These are phyloP conservation scores for Phoxinus phoxinus DNA, from an alignment of 2,113 vertebrate species.

Conservation along the genomic window DNA sequence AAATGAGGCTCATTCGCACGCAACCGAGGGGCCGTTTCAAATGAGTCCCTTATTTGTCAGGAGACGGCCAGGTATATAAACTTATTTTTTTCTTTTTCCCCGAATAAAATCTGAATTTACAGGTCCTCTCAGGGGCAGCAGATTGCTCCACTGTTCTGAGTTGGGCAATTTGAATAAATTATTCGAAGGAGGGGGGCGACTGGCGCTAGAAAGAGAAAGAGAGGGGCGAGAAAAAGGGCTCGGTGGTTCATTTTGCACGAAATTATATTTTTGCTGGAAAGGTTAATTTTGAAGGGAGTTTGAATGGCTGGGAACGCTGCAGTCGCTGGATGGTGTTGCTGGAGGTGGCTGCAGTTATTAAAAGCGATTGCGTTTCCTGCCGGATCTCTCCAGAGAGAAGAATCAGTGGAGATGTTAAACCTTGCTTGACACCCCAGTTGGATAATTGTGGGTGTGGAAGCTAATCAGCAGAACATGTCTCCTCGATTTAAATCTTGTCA, in stretches of 20 bases:
- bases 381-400: constrained; percentile 99
- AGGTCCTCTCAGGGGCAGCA: constrained; percentile 92
- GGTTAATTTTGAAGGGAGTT: constrained; percentile 99
- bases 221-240: constrained; percentile 82
- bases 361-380: constrained; percentile 99
- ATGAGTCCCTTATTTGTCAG: constrained; percentile 96
- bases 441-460: constrained; percentile 99
- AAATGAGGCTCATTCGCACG: constrained; percentile 81
- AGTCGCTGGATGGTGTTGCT: constrained; percentile 86
- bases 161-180: constrained; percentile 99
- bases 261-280: constrained; percentile 99
- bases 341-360: constrained; percentile 99
- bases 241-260: constrained; percentile 99
- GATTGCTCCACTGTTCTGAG: constrained; percentile 99
- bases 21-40: constrained; percentile 78
- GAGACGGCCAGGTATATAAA: constrained; percentile 95
- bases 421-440: constrained; percentile 99
- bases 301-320: constrained; percentile 96
- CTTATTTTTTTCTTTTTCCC: constrained; percentile 78
- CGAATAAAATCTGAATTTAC: constrained; percentile 81
- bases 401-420: constrained; percentile 99
- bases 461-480: constrained; percentile 99
- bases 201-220: constrained; percentile 53
- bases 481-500: constrained; percentile 99
- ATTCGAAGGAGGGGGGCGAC: constrained; percentile 79